Evolutionary conservation across 2,797 vertebrate species (phyloP).

Genomic region (Lycodopsis pacificus): DNA sequence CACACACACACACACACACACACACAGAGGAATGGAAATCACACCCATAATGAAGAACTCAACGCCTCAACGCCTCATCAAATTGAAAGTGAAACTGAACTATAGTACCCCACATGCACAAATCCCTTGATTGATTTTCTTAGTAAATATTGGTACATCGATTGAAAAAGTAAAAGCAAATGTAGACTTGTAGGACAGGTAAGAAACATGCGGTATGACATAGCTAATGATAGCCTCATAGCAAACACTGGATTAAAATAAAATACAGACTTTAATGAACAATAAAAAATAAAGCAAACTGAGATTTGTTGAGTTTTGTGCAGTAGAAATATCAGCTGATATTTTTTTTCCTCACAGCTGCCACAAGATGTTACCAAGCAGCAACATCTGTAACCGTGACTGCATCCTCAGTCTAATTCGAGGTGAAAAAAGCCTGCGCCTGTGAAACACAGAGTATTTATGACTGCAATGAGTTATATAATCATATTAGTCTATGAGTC

Average conservation of each 20-base stretch:
- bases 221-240: not conserved
- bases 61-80: not conserved
- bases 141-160: not conserved
- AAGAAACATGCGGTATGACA: not conserved
- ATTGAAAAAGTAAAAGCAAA: not conserved
- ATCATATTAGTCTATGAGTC: constrained; percentile 8
- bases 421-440: not conserved
- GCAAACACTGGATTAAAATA: not conserved
- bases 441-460: constrained; percentile 1
- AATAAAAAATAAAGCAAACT: not conserved
- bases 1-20: constrained; percentile 35
- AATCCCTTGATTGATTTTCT: not conserved
- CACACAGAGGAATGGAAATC: constrained; percentile 28
- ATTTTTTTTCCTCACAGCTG: not conserved
- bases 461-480: not conserved
- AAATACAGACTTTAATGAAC: not conserved
- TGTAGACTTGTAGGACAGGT: not conserved
- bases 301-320: not conserved
- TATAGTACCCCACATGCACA: not conserved
- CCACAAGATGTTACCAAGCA: constrained; percentile 48
- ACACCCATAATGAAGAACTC: not conserved
- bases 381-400: not conserved
- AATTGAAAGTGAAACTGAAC: not conserved
- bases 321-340: not conserved
- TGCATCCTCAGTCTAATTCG: constrained; percentile 16